Base-by-base conservation (phyloP, 2,888 invertebrate genomes). In the Brenthis hecate region DNA sequence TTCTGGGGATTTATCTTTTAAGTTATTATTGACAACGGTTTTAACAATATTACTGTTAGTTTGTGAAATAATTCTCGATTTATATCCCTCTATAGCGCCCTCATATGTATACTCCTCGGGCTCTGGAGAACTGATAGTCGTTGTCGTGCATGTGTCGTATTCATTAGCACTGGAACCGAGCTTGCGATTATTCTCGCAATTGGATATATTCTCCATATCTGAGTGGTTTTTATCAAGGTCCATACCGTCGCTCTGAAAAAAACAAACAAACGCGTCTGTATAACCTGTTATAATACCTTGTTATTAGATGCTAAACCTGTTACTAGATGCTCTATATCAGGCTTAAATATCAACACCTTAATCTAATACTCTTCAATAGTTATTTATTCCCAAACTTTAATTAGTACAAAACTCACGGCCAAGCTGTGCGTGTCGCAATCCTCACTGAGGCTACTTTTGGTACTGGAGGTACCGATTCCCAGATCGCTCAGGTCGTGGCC, bases 91-190 rank as follows among this genome's bases (percentile, higher is more conserved):
- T 77, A 97, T 97, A 77, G 97, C 97, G 77, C 96, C 96, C 86
- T 97, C 97, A 85, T 97, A 97, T 0, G 97, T 97, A 86, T 97
- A 97, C 84, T 97, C 97, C 79, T 96, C 94, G 48, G 95, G 94
- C 85, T 95, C 95, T 1, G 95, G 95, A 56, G 96, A 95, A 82
- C 94, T 95, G 75, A 94, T 94, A 56, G 95, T 95, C 75, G 94
- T 95, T 66, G 95, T 95, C 77, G 94, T 95, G 75, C 94, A 94
- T 51, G 95, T 95, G 80, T 95, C 95, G 88, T 95, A 95, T 85
- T 94, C 94, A 81, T 93, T 93, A 74, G 92, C 90, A 75, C 92
- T 93, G 69, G 93, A 93, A 77, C 91, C 92, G 58, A 90, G 81
- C 78, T 86, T 94, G 85, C 85, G 93, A 75, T 85, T 91, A 71